A percentile compares a stretch with the other conserved stretches of the same genome.
These are phyloP conservation scores for Aleiodes leptofemur DNA, from an alignment of 2,888 invertebrate species.

Conservation along the genomic window DNA sequence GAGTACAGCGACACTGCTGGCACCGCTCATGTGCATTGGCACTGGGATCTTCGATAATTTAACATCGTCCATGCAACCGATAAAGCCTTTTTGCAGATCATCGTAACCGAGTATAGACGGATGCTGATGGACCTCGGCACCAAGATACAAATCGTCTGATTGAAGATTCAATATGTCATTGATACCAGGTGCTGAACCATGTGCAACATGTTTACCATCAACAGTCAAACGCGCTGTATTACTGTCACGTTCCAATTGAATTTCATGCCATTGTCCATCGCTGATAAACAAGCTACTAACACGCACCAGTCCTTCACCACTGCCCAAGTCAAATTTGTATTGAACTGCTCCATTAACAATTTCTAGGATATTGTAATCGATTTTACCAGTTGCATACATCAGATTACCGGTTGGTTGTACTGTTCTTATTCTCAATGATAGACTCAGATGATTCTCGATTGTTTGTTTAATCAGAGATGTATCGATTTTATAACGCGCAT, in stretches of 20 bases:
- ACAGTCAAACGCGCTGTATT: slow-evolving; percentile 87
- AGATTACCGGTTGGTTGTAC: slow-evolving; percentile 89
- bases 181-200: slow-evolving; percentile 87
- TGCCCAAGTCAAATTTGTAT: slow-evolving; percentile 94
- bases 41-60: slow-evolving; percentile 85
- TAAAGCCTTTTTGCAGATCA: slow-evolving; percentile 89
- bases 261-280: slow-evolving; percentile 91
- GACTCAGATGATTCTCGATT: slow-evolving; percentile 87
- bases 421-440: slow-evolving; percentile 89
- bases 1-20: slow-evolving; percentile 80
- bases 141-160: slow-evolving; percentile 88
- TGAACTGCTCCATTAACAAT: slow-evolving; percentile 90
- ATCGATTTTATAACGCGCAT: slow-evolving; percentile 85
- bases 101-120: slow-evolving; percentile 84
- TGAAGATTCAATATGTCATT: slow-evolving; percentile 90
- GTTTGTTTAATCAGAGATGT: slow-evolving; percentile 81
- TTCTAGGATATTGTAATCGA: slow-evolving; percentile 94
- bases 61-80: slow-evolving; percentile 94
- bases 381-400: slow-evolving; percentile 89
- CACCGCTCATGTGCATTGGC: slow-evolving; percentile 83
- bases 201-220: slow-evolving; percentile 84
- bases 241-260: slow-evolving; percentile 87
- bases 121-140: slow-evolving; percentile 88
- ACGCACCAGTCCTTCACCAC: slow-evolving; percentile 90
- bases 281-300: slow-evolving; percentile 86